A percentile compares a stretch with the other conserved stretches of the same genome.
These are phyloP conservation scores for Aurelia sp. DNA, from an alignment of 30 jellyfish, hydroid and myxozoan genomes.

Conservation along the genomic window DNA sequence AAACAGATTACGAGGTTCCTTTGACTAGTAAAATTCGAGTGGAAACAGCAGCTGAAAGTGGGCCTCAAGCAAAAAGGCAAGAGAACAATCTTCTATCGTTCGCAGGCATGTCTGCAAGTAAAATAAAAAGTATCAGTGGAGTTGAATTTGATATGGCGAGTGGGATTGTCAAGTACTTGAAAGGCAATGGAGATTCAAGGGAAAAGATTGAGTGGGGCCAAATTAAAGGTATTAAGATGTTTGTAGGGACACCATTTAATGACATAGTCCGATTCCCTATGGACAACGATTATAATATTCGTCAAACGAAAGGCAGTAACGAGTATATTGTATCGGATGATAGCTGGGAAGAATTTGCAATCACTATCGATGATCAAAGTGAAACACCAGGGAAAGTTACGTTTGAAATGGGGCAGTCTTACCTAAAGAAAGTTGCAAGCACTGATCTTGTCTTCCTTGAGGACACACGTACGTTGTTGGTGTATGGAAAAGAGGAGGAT, in stretches of 20 bases:
- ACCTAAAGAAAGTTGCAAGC: conserved; percentile 9
- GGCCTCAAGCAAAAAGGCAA: background rate
- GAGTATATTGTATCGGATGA: conserved; percentile 21
- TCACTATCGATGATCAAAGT: conserved; percentile 50
- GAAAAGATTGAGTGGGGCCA: background rate
- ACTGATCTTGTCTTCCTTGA: conserved; percentile 18
- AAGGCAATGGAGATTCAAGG: background rate
- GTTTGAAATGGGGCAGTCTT: background rate
- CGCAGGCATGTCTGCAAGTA: conserved; percentile 29
- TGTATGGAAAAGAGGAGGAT: conserved; percentile 21
- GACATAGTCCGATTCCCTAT: conserved; percentile 17
- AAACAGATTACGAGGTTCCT: background rate
- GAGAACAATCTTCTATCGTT: conserved; percentile 30
- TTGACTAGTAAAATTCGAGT: background rate
- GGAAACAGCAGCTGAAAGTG: background rate
- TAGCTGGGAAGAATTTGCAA: conserved; percentile 27
- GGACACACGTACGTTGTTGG: conserved; percentile 4
- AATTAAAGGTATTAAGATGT: conserved; percentile 30
- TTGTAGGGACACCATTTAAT: conserved; percentile 47
- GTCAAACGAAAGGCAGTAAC: conserved; percentile 34
- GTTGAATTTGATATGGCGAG: background rate
- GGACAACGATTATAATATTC: conserved; percentile 18
- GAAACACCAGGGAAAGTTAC: conserved; percentile 26
- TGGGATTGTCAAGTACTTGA: conserved; percentile 2
- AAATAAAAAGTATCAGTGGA: background rate